phyloP scores from a whole-genome alignment of 2,113 vertebrate species.

The Salminus brasiliensis region DNA sequence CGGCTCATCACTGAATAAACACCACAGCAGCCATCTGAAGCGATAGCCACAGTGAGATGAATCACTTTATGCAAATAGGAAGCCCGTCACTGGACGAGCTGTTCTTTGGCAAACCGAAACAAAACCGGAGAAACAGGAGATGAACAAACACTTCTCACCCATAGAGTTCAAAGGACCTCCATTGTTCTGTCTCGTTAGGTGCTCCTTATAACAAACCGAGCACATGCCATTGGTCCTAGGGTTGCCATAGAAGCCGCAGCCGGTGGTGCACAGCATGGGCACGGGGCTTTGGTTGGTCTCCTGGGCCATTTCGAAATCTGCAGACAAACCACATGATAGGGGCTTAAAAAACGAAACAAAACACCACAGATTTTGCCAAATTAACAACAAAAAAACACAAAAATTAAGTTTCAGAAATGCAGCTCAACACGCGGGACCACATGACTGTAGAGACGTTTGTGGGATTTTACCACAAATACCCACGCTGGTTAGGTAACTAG shows the following conservation, averaged over 20 bases:
- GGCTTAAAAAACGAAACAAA: neutral
- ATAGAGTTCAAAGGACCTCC: conserved; percentile 79
- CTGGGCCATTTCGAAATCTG: conserved; percentile 81
- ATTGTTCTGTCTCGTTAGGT: conserved; percentile 85
- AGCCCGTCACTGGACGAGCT: neutral
- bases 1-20: neutral
- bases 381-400: too few species aligned
- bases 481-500: neutral
- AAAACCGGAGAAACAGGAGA: neutral
- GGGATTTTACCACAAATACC: neutral
- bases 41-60: neutral
- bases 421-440: too few species aligned
- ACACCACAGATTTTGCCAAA: too few species aligned
- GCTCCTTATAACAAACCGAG: conserved; percentile 89
- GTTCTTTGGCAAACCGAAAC: neutral
- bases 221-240: conserved; percentile 89
- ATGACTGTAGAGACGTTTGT: too few species aligned
- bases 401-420: too few species aligned
- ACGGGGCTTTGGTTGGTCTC: conserved; percentile 87
- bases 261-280: conserved; percentile 84
- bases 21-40: neutral
- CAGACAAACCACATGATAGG: conserved; percentile 49
- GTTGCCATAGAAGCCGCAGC: conserved; percentile 90
- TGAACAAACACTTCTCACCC: conserved; percentile 58
- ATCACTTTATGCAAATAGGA: neutral